These are phyloP conservation scores for Silurus lanzhouensis DNA, from an alignment of 2,797 vertebrate genomes.

Conservation along the genomic window DNA sequence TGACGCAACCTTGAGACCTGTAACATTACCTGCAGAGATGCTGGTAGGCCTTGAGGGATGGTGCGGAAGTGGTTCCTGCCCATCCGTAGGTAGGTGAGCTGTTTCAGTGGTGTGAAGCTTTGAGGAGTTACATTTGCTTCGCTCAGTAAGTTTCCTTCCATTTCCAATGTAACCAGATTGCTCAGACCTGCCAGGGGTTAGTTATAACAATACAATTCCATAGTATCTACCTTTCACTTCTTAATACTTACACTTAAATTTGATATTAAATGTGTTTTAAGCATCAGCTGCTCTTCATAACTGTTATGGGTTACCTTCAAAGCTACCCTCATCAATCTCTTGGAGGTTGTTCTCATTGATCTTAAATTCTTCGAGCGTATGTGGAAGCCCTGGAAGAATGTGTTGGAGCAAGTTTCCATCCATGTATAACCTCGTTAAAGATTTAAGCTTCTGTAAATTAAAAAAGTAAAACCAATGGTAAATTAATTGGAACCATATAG, in stretches of 20 bases:
- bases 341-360: conserved; percentile 89
- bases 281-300: not conserved
- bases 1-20: not conserved
- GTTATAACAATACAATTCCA: conserved; percentile 13
- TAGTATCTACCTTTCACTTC: not conserved
- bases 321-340: conserved; percentile 75
- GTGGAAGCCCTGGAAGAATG: conserved; percentile 81
- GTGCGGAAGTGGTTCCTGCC: conserved; percentile 91
- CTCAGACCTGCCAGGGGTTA: conserved; percentile 75
- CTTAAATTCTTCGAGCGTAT: conserved; percentile 92
- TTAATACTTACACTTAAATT: not conserved
- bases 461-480: not conserved
- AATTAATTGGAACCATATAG: not conserved
- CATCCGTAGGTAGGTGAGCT: conserved; percentile 86
- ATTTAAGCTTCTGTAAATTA: conserved; percentile 80
- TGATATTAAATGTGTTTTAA: not conserved
- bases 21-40: conserved; percentile 81
- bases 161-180: conserved; percentile 87
- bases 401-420: conserved; percentile 85
- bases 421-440: conserved; percentile 88
- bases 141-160: conserved; percentile 91
- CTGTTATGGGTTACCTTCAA: conserved; percentile 75
- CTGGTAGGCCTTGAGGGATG: conserved; percentile 89
- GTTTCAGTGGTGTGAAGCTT: conserved; percentile 80
- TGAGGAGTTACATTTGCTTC: conserved; percentile 84